Percentiles rank a stretch among this genome's conserved stretches.
Conservation (phyloP, 2,888 invertebrate genomes). For the Apodemia hepburni region DNA sequence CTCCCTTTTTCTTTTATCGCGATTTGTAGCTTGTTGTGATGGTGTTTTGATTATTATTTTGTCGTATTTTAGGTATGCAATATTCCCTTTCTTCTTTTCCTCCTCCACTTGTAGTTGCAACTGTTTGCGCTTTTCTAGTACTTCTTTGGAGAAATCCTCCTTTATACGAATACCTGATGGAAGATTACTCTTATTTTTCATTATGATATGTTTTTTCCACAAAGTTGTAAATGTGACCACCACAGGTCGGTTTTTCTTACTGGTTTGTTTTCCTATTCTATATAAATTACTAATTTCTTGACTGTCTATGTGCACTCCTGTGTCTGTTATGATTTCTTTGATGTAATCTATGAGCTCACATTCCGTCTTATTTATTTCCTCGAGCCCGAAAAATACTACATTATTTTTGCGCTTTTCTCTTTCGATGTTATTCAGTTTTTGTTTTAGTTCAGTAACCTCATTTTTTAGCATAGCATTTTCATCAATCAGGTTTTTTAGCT, state of each 20-base stretch:
- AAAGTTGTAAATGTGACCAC: constrained; percentile 1
- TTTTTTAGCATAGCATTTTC: too few species aligned
- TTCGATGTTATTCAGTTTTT: too few species aligned
- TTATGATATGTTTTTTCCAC: background rate
- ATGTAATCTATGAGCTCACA: background rate
- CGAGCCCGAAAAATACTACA: too few species aligned
- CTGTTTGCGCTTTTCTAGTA: background rate
- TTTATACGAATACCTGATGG: background rate
- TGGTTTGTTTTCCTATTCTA: constrained; percentile 5
- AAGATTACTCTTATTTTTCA: background rate
- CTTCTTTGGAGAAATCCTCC: background rate
- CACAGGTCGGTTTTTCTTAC: constrained; percentile 6
- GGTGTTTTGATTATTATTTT: too few species aligned
- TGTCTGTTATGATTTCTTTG: background rate
- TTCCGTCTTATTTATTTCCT: too few species aligned
- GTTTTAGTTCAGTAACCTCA: too few species aligned
- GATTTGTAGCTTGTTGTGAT: too few species aligned
- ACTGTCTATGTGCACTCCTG: background rate
- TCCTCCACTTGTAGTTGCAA: background rate
- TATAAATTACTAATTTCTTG: constrained; percentile 12
- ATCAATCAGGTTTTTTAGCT: too few species aligned
- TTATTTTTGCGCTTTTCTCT: too few species aligned
- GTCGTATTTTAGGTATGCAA: too few species aligned
- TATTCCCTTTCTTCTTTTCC: background rate
- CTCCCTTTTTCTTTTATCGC: too few species aligned